phyloP scores from a whole-genome alignment of 2,888 invertebrate genomes.

The Stomorhina lunata region DNA sequence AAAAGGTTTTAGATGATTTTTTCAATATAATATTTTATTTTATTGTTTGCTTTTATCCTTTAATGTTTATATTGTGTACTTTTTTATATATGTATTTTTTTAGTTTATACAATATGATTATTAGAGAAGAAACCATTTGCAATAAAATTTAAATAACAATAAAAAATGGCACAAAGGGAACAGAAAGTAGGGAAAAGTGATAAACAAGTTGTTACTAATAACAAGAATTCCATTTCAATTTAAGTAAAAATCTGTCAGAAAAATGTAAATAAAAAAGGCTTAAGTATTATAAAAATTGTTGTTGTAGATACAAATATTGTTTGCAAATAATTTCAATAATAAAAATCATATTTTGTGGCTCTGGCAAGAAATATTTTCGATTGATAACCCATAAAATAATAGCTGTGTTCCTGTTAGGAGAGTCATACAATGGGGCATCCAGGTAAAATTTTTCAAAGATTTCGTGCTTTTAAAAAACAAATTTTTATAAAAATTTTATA shows the following conservation, averaged over 20 bases:
- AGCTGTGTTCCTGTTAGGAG: too few relatives aligned
- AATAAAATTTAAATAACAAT: slow-evolving; percentile 12
- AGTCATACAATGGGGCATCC: too few relatives aligned
- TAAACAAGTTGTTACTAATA: not conserved
- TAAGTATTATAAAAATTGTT: not conserved
- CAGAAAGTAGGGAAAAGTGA: not conserved
- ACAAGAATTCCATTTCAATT: not conserved
- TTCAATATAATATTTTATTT: slow-evolving; percentile 10
- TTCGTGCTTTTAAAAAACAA: too few relatives aligned
- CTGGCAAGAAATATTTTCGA: too few relatives aligned
- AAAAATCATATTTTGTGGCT: not conserved
- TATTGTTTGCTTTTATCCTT: not conserved
- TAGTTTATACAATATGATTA: slow-evolving; percentile 12
- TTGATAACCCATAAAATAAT: too few relatives aligned
- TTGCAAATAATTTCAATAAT: not conserved
- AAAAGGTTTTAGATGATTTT: not conserved
- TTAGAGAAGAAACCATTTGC: slow-evolving; percentile 54
- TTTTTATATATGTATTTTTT: not conserved
- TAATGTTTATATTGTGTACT: not conserved
- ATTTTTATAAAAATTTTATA: too few relatives aligned
- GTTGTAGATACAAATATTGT: not conserved
- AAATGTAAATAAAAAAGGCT: not conserved
- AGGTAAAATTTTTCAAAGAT: too few relatives aligned
- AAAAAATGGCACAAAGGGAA: not conserved
- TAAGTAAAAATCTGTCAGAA: not conserved